phyloP scores from a whole-genome alignment of 2,888 invertebrate species.

The Hydroisotoma schaefferi region DNA sequence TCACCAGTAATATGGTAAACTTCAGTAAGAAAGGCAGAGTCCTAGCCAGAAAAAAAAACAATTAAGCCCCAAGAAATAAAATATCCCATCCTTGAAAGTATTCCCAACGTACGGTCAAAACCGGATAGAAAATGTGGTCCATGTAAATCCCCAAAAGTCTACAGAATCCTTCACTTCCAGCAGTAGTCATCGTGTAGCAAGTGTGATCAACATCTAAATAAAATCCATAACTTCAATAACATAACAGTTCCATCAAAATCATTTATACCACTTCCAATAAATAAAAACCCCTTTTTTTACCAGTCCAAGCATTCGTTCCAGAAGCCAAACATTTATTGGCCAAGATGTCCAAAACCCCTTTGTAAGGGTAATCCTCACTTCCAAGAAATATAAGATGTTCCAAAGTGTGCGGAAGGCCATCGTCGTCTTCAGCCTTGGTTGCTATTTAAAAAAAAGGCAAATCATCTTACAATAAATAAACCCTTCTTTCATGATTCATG shows the following conservation, averaged over 20 bases:
- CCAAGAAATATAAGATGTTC: conserved; percentile 90
- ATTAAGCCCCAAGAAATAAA: background rate
- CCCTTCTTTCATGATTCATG: background rate
- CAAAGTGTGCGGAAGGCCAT: conserved; percentile 87
- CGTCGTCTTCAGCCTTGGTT: conserved; percentile 86
- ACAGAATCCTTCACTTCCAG: conserved; percentile 80
- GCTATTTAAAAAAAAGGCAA: conserved; percentile 57
- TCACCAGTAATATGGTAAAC: conserved; percentile 86
- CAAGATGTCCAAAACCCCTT: conserved; percentile 80
- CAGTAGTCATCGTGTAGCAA: conserved; percentile 83
- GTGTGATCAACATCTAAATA: conserved; percentile 71
- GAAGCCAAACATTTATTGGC: conserved; percentile 86
- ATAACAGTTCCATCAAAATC: background rate
- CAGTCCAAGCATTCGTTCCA: conserved; percentile 89
- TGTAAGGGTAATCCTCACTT: conserved; percentile 82
- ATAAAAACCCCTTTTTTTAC: too few relatives aligned
- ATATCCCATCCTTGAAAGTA: conserved; percentile 22
- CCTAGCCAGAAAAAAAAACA: conserved; percentile 55
- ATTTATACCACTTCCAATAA: conserved; percentile 9
- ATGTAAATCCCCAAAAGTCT: conserved; percentile 84
- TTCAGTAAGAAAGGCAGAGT: conserved; percentile 79
- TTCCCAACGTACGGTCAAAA: conserved; percentile 60
- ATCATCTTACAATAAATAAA: background rate
- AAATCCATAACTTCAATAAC: background rate
- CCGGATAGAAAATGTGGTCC: conserved; percentile 83